Base-by-base conservation (phyloP, 2,888 invertebrate species). In the Drosophila picticornis region DNA sequence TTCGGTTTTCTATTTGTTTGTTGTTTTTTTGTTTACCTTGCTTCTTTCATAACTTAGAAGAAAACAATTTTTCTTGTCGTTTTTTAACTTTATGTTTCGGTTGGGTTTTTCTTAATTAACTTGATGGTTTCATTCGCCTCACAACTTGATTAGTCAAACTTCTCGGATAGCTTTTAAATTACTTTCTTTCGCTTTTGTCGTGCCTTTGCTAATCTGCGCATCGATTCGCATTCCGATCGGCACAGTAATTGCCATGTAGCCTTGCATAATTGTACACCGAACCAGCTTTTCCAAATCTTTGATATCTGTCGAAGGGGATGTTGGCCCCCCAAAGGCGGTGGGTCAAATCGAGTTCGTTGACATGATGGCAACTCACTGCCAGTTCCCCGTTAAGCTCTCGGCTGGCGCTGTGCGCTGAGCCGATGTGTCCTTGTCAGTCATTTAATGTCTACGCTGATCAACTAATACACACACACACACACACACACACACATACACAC, bases 371-470 rank as follows among this genome's bases (percentile, higher is more conserved):
- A 50, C 58, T 55, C 58, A 53, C 58, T 62, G 73, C 2, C 60
- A 55, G 29, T 34, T 16, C 9, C 40, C 29, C 31, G 36, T 22
- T 29, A 51, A 61, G 57, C 60, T 43, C 50, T 27, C 19, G 51
- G 51, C 50, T 36, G 61, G 10, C 29, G 48, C 46, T 63, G n/a
- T 62, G 50, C 29, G 43, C 63, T 36, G 60, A 70, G 71, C 66
- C 81, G 84, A 81, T 75, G 84, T 56, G 9, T 38, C 72, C 75
- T 52, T 88, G 89, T 86, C 87, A 81, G 72, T 84, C 81, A 81
- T 83, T 86, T 81, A 78, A 83, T 81, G 89, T 73, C 83, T 83
- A 86, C 86, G 71, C 81, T 66, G 75, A 78, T 71, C 75, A 78
- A 79, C 81, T 67, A 72, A 84, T 58, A 75, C 70, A 76, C 59